phyloP scores from a whole-genome alignment of 2,888 invertebrate genomes.

The Agapetus fuscipes region DNA sequence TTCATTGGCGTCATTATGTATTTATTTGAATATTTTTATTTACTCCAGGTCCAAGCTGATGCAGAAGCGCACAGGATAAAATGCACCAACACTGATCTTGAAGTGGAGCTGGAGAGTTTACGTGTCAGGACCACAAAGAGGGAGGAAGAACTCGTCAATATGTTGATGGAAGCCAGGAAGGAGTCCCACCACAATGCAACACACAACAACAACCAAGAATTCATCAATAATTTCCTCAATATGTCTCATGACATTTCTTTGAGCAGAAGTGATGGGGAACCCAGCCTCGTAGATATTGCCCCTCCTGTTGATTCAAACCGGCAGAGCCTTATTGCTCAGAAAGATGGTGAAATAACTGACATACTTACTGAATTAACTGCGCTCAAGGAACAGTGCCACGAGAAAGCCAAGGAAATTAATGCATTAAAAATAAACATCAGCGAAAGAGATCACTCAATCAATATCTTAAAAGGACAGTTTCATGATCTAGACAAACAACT shows the following conservation, averaged over 20 bases:
- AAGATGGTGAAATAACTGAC: not conserved
- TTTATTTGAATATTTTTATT: no score
- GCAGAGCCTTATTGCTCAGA: not conserved
- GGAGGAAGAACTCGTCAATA: constrained; percentile 44
- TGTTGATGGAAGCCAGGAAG: constrained; percentile 33
- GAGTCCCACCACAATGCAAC: no score
- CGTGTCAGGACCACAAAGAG: constrained; percentile 42
- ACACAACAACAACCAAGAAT: constrained; percentile 10
- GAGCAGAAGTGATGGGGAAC: constrained; percentile 33
- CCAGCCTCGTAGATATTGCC: constrained; percentile 23
- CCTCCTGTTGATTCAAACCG: no score
- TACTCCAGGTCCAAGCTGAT: not conserved
- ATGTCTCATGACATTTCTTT: constrained; percentile 33
- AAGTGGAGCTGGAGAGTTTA: constrained; percentile 44
- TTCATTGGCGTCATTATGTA: no score
- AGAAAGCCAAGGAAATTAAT: constrained; percentile 1
- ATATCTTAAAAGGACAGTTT: no score
- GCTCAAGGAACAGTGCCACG: not conserved
- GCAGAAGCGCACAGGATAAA: constrained; percentile 1
- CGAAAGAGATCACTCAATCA: no score
- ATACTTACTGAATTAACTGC: not conserved
- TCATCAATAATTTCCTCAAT: constrained; percentile 28
- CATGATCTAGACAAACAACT: no score
- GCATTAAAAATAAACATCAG: constrained; percentile 3
- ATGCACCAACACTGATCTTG: constrained; percentile 31